phyloP scores from a whole-genome alignment of 2,113 vertebrate species.

The Zosterops borbonicus region DNA sequence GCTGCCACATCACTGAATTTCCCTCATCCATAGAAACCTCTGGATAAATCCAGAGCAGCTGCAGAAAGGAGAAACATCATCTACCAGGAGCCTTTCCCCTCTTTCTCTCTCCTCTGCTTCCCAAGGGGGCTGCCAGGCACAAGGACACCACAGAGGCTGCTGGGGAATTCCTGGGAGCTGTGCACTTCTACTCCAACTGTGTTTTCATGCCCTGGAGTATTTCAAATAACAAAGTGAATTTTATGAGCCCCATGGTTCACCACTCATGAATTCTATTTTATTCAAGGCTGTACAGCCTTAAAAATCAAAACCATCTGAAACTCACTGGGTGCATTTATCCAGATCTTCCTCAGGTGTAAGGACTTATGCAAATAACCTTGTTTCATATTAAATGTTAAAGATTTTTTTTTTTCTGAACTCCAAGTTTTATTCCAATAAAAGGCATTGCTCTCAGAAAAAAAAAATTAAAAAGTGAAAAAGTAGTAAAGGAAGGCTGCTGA shows the following conservation, averaged over 20 bases:
- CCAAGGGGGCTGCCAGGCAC: not conserved
- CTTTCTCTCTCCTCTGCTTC: too few species aligned
- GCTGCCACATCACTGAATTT: not conserved
- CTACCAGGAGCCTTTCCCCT: not conserved
- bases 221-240: not conserved
- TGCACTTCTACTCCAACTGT: not conserved
- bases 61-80: not conserved
- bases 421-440: not conserved
- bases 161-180: not conserved
- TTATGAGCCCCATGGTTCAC: not conserved
- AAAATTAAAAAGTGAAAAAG: not conserved
- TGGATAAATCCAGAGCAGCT: not conserved
- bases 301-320: not conserved
- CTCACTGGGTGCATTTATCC: not conserved
- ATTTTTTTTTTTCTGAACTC: not conserved
- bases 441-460: not conserved
- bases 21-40: not conserved
- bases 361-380: not conserved
- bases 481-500: not conserved
- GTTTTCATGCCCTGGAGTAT: not conserved
- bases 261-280: not conserved
- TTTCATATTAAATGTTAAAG: not conserved
- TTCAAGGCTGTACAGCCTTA: not conserved
- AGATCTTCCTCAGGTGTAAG: not conserved
- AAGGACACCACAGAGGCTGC: not conserved